Evolutionary conservation across 2,113 vertebrate species (phyloP).

Genomic region (Cinclus cinclus): DNA sequence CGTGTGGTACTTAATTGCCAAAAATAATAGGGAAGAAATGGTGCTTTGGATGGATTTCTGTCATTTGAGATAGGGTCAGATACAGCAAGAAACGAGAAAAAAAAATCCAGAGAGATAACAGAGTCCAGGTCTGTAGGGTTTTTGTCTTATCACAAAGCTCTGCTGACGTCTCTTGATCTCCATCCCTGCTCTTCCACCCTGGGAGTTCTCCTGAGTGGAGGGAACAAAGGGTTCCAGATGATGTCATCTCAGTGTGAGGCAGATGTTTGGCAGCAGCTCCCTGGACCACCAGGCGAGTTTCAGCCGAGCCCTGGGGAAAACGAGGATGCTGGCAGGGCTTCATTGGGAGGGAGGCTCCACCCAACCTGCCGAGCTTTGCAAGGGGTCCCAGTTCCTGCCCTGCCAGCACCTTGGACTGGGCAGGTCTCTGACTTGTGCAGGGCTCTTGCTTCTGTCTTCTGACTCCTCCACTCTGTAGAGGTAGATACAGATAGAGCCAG

Average conservation of each 20-base stretch:
- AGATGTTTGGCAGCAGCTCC: conserved; percentile 24
- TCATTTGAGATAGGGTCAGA: background rate
- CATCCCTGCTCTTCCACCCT: background rate
- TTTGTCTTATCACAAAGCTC: background rate
- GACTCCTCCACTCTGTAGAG: background rate
- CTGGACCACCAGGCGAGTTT: background rate
- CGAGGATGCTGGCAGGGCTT: background rate
- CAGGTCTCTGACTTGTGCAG: background rate
- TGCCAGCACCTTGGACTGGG: background rate
- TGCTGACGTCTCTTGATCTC: background rate
- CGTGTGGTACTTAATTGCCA: background rate
- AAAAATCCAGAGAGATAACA: background rate
- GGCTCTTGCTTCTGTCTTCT: background rate
- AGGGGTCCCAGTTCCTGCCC: background rate
- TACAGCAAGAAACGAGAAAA: background rate
- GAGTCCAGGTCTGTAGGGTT: background rate
- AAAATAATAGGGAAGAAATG: background rate
- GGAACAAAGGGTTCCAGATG: background rate
- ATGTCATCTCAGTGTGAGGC: conserved; percentile 13
- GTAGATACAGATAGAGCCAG: background rate
- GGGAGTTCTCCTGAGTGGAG: background rate
- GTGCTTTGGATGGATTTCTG: background rate
- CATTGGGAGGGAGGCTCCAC: background rate
- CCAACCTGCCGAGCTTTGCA: background rate
- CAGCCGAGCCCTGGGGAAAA: background rate